Conservation (phyloP, 2,797 vertebrate genomes). For the Alfaro cultratus region DNA sequence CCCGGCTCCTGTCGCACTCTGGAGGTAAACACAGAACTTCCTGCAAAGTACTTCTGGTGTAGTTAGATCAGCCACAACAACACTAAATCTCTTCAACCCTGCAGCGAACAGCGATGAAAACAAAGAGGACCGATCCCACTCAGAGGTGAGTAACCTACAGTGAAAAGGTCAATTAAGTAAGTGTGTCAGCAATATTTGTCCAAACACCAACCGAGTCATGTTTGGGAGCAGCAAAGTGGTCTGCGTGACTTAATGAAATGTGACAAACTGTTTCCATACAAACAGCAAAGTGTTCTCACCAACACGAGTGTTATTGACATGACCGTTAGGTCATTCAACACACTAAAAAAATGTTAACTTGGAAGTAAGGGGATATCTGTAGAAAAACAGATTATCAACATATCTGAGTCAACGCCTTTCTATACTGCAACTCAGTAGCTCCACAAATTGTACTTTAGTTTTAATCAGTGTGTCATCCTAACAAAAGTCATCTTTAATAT, state of each 20-base stretch:
- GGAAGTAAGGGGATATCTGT: constrained; percentile 29
- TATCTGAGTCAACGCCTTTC: constrained; percentile 4
- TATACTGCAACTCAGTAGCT: background rate
- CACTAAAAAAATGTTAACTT: constrained; percentile 27
- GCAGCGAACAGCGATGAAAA: constrained; percentile 79
- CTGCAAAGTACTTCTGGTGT: constrained; percentile 88
- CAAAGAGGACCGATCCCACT: constrained; percentile 65
- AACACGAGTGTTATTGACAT: constrained; percentile 55
- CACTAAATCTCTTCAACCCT: constrained; percentile 81
- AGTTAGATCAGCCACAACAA: constrained; percentile 84
- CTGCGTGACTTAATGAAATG: constrained; percentile 73
- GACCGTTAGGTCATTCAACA: constrained; percentile 61
- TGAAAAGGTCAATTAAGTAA: constrained; percentile 68
- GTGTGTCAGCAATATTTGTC: constrained; percentile 55
- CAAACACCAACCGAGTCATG: constrained; percentile 52
- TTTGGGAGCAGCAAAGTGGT: constrained; percentile 58
- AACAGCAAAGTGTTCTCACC: constrained; percentile 70
- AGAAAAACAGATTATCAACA: constrained; percentile 1
- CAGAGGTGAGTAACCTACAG: constrained; percentile 37
- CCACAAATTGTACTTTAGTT: background rate
- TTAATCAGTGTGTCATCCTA: background rate
- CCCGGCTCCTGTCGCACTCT: constrained; percentile 90
- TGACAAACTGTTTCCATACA: constrained; percentile 81
- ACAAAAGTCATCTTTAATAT: background rate
- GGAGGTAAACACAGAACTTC: constrained; percentile 94